Conservation (phyloP, 2,888 invertebrate genomes). For the Drosophila atroscutellata region DNA sequence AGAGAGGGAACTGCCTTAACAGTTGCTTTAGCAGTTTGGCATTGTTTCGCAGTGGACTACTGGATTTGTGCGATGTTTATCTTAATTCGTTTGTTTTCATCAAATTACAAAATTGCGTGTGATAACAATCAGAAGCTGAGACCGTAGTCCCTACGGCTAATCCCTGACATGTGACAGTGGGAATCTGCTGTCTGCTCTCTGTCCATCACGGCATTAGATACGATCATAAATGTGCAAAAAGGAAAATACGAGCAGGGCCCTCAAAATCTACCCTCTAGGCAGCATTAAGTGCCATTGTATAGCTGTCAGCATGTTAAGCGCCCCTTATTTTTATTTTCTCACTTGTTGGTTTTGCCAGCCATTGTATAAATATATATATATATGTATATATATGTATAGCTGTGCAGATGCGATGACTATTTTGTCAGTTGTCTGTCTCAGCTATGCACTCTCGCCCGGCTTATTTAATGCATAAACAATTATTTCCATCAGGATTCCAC, state of each 20-base stretch:
- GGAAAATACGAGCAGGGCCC: slow-evolving; percentile 32
- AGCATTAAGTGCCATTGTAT: slow-evolving; percentile 75
- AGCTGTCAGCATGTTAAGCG: slow-evolving; percentile 73
- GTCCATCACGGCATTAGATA: slow-evolving; percentile 81
- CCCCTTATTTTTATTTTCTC: slow-evolving; percentile 54
- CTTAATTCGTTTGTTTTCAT: slow-evolving; percentile 84
- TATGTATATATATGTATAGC: neutral
- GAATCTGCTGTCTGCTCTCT: slow-evolving; percentile 56
- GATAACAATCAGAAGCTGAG: slow-evolving; percentile 80
- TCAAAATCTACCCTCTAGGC: slow-evolving; percentile 55
- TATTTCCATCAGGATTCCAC: slow-evolving; percentile 81
- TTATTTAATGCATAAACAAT: slow-evolving; percentile 83
- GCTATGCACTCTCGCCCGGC: slow-evolving; percentile 64
- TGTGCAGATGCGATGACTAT: slow-evolving; percentile 44
- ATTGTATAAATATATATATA: slow-evolving; percentile 35
- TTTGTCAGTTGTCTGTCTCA: slow-evolving; percentile 75
- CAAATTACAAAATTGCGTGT: slow-evolving; percentile 84
- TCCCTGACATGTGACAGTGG: slow-evolving; percentile 69
- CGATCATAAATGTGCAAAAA: slow-evolving; percentile 77
- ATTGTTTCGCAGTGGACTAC: slow-evolving; percentile 52
- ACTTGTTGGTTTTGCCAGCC: slow-evolving; percentile 68
- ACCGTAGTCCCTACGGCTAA: slow-evolving; percentile 62
- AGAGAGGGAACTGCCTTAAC: neutral
- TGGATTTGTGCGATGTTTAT: slow-evolving; percentile 73
- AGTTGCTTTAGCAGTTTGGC: neutral